Evolutionary conservation across 2,888 invertebrate genomes (phyloP).

Genomic region (Cephonodes hylas): DNA sequence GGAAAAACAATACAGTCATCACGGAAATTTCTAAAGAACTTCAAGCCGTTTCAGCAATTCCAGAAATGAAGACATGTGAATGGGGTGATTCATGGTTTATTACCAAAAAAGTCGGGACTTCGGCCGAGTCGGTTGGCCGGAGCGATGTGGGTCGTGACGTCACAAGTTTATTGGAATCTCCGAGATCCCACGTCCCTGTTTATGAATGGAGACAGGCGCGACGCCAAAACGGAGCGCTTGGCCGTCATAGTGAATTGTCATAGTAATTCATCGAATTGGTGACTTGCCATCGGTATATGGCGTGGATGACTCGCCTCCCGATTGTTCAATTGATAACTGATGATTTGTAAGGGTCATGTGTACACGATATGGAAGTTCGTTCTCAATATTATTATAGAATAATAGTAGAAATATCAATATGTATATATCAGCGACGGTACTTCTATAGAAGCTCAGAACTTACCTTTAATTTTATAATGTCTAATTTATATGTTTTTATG

Average conservation of each 20-base stretch:
- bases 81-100: constrained; percentile 4
- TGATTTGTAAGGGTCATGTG: not conserved
- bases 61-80: constrained; percentile 10
- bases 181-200: constrained; percentile 20
- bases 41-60: not conserved
- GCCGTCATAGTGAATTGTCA: not conserved
- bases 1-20: not conserved
- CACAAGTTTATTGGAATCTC: constrained; percentile 10
- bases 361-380: too few relatives aligned
- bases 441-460: too few relatives aligned
- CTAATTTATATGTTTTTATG: too few relatives aligned
- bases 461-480: too few relatives aligned
- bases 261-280: not conserved
- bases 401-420: too few relatives aligned
- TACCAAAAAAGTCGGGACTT: not conserved
- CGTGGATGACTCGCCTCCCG: not conserved
- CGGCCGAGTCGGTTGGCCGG: not conserved
- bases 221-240: constrained; percentile 5
- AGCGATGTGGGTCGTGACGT: not conserved
- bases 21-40: too few relatives aligned
- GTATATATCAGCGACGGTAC: too few relatives aligned
- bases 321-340: not conserved
- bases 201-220: constrained; percentile 26
- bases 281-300: not conserved
- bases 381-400: too few relatives aligned